Evolutionary conservation across 2,797 vertebrate genomes (phyloP).

Genomic region (Pelochelys cantorii): DNA sequence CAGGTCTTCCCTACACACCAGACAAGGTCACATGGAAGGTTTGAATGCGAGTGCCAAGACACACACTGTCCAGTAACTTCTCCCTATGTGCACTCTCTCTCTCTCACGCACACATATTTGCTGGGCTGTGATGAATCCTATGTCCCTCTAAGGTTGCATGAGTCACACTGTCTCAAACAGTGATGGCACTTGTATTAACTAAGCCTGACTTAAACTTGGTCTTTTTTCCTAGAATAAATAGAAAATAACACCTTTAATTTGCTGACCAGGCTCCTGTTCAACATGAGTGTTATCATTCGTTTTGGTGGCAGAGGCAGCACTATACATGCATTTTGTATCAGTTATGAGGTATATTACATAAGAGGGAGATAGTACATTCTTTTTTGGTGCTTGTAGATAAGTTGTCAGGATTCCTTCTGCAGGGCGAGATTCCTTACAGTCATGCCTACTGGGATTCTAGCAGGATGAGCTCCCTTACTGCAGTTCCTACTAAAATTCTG

Average conservation of each 20-base stretch:
- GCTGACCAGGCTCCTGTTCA: constrained; percentile 30
- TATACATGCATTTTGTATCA: not conserved
- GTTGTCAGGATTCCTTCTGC: constrained; percentile 23
- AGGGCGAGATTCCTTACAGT: not conserved
- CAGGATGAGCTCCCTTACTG: not conserved
- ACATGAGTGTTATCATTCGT: constrained; percentile 23
- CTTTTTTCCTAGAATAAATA: constrained; percentile 63
- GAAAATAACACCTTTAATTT: not conserved
- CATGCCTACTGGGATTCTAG: not conserved
- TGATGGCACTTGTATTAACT: not conserved
- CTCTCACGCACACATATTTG: not conserved
- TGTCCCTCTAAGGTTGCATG: constrained; percentile 28
- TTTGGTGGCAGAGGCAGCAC: constrained; percentile 9
- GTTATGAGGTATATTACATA: constrained; percentile 4
- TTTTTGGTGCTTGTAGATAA: not conserved
- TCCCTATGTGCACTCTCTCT: not conserved
- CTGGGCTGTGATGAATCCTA: not conserved
- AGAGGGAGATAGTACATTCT: not conserved
- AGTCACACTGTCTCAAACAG: not conserved
- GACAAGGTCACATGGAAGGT: not conserved
- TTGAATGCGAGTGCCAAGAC: not conserved
- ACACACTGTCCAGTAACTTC: not conserved
- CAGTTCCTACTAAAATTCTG: not conserved
- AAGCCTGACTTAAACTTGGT: constrained; percentile 20
- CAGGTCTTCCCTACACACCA: not conserved